Evolutionary conservation across 2,113 vertebrate genomes (phyloP), one percentile per base, ranked within the genome.

Genomic region (Phyllostomus discolor): DNA sequence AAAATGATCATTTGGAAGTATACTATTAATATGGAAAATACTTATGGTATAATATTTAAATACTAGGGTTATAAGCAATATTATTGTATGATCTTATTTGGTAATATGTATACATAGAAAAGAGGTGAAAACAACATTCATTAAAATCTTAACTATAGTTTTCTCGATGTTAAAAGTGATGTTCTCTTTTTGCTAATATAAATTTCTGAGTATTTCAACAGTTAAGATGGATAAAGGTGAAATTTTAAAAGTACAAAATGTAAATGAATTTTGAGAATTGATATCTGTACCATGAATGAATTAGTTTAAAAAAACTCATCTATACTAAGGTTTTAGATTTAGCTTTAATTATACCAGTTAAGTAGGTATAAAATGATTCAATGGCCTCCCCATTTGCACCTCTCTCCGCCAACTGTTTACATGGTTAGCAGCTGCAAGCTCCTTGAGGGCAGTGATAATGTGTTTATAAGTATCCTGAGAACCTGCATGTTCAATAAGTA

Each of bases 331-430:
- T 78, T 86, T 82, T 95, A 83, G 35, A 86, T 66, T 95, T 66
- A 91, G 76, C 33, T 41, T 86, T 86, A 66, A 88, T 57, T 78
- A 85, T 76, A 41, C 35, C 66, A 81, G 48, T 76, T 94, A 92
- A 91, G 20, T 35, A 76, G 31, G 11, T 69, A 82, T 75, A 67
- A 75, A 70, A 84, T 85, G 43, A 9, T 80, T 88, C 88, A 90
- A 88, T 72, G 38, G 26, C 33, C 46, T 92, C 91, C 64, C 75
- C 66, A 93, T 94, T 94, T 88, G 38, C 41, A 88, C 84, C 87
- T 75, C 35, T 95, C 70, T 54, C n/a, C n/a, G 35, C 28, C 57
- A 88, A 91, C 87, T 64, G 72, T 67, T 64, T 90, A 38, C 64
- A 62, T 46, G 66, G 17, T 70, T 85, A 75, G 38, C 76, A 95